A percentile compares a stretch with the other conserved stretches of the same genome.
These are phyloP conservation scores for Cheiracanthium punctorium DNA, from an alignment of 2,888 invertebrate genomes.

Conservation along the genomic window DNA sequence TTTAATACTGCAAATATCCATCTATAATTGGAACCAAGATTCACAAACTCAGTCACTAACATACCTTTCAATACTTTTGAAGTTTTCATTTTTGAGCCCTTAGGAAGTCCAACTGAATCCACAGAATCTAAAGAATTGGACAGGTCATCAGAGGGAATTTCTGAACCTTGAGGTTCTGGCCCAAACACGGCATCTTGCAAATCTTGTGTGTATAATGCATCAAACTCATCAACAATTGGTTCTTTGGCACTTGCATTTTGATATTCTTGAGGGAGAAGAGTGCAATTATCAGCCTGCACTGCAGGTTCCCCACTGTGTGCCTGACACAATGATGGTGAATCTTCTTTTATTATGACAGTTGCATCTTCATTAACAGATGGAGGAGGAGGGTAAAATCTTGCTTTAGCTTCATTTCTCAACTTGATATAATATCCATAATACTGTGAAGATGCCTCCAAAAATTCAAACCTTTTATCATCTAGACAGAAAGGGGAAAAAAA, in stretches of 20 bases:
- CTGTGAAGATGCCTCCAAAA: constrained; percentile 85
- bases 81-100: constrained; percentile 11
- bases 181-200: background rate
- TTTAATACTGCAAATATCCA: too few relatives aligned
- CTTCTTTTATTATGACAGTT: too few relatives aligned
- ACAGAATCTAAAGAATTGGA: constrained; percentile 25
- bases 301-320: too few relatives aligned
- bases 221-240: constrained; percentile 28
- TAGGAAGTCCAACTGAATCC: constrained; percentile 15
- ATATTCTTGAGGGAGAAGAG: too few relatives aligned
- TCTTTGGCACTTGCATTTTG: too few relatives aligned
- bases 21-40: too few relatives aligned
- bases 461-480: constrained; percentile 89
- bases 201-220: constrained; percentile 20
- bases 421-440: constrained; percentile 89
- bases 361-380: background rate
- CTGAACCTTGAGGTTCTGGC: background rate
- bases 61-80: constrained; percentile 46
- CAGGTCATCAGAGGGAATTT: constrained; percentile 12
- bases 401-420: constrained; percentile 77
- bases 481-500: constrained; percentile 21
- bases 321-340: too few relatives aligned
- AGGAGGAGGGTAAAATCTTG: background rate
- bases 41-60: too few relatives aligned
- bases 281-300: too few relatives aligned